Base-by-base conservation (phyloP, 2,113 vertebrate species). In the Tetrao urogallus region DNA sequence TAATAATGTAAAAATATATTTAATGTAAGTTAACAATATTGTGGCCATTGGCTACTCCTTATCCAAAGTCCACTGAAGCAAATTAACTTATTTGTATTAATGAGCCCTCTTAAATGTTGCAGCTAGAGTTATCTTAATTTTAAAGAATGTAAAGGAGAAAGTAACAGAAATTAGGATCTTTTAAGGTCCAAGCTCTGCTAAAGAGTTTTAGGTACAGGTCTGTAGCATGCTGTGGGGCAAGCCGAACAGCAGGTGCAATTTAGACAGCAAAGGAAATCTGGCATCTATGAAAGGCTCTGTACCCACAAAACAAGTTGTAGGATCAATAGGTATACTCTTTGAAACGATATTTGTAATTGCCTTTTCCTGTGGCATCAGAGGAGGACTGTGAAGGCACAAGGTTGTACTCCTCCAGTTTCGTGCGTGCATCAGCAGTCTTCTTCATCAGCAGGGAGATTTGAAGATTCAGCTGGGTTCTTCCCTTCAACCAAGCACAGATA, bases 361-460 rank as follows among this genome's bases (percentile, higher is more conserved):
- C 80, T 85, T 92, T 89, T 79, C 42, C 58, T 47, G 17, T 80
- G 82, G 36, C 67, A 47, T 36, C 56, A 60, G 45, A 58, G 82
- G 63, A 34, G 82, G 63, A 34, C 73, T n/a, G 7, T 38, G 70
- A 58, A 80, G 72, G 75, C 73, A 63, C 84, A 91, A 91, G 87
- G 71, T 76, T 87, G 85, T 87, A 42, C 27, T 84, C 60, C 78
- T 93, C 74, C 64, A 83, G 13, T 94, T 89, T 94, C 82, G 61
- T 87, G 19, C 87, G 30, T 82, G 32, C 50, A 65, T 63, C 58
- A 61, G 63, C 63, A 79, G 19, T 76, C 13, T 13, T 85, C 45
- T 82, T 87, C 71, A 38, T 38, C 58, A 65, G 60, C 66, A 74
- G 45, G 77, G 21, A 83, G 32, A 52, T 80, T 13, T 58, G 52